phyloP scores from a whole-genome alignment of 2,888 invertebrate genomes.

The Disparrhopalites patrizii region DNA sequence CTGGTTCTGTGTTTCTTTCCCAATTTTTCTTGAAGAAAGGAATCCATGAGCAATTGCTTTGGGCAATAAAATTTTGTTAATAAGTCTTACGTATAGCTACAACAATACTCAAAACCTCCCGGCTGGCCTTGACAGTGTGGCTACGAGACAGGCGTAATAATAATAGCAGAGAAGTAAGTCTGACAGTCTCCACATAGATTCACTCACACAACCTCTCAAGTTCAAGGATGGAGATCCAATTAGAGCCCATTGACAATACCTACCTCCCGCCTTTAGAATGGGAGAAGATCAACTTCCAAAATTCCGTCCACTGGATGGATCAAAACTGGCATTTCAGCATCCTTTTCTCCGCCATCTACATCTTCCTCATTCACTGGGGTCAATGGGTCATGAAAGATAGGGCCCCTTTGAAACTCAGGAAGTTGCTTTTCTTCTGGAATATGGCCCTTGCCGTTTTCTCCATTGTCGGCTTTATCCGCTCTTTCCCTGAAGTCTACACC shows the following conservation, averaged over 20 bases:
- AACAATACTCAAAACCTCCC: no score
- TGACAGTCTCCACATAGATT: no score
- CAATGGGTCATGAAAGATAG: conserved; percentile 22
- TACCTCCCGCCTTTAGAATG: conserved; percentile 1
- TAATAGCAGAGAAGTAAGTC: no score
- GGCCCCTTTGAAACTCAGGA: conserved; percentile 25
- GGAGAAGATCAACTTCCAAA: conserved; percentile 18
- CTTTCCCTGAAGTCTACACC: conserved; percentile 9
- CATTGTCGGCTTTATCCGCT: conserved; percentile 16
- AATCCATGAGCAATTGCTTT: no score
- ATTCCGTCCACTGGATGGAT: conserved; percentile 24
- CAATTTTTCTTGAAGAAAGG: no score
- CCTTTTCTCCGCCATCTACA: conserved; percentile 18
- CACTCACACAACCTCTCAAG: no score
- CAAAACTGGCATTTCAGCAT: conserved; percentile 27
- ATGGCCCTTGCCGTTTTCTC: conserved; percentile 28
- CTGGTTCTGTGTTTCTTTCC: no score
- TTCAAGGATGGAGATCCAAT: not conserved
- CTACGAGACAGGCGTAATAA: no score
- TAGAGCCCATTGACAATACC: not conserved
- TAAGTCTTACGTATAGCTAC: no score
- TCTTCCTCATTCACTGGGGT: conserved; percentile 20
- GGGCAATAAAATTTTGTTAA: no score
- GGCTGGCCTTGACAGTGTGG: no score
- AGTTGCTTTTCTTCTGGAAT: conserved; percentile 29